A percentile compares a stretch with the other conserved stretches of the same genome.
Evolutionary conservation across 2,113 vertebrate species (phyloP).

Genomic region (Nettapus auritus): DNA sequence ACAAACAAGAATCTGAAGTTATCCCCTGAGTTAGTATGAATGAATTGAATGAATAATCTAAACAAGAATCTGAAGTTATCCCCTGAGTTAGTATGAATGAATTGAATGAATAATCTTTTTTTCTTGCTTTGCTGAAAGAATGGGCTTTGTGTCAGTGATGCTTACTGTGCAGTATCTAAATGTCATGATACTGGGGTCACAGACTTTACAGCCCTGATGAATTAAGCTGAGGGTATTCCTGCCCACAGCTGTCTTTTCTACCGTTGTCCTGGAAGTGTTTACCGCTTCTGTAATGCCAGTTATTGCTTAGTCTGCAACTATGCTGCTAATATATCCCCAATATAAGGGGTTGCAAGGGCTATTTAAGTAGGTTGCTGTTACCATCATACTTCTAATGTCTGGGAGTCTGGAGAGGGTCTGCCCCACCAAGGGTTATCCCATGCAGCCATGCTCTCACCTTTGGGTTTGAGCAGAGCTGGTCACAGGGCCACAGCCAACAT

Average conservation of each 20-base stretch:
- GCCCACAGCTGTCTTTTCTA: background rate
- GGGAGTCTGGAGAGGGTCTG: background rate
- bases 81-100: background rate
- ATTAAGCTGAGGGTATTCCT: background rate
- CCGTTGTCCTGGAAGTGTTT: background rate
- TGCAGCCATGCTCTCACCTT: fast-evolving
- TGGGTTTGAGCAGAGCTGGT: background rate
- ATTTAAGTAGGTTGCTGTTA: background rate
- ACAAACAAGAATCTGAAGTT: background rate
- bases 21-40: background rate
- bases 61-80: background rate
- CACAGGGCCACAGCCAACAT: fast-evolving
- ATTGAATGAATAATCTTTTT: background rate
- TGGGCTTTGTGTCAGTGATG: background rate
- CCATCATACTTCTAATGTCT: background rate
- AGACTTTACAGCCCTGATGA: background rate
- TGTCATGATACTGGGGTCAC: background rate
- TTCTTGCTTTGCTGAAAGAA: background rate
- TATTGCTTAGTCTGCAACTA: background rate
- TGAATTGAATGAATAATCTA: background rate
- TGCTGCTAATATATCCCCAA: background rate
- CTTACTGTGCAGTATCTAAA: background rate
- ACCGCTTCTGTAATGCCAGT: background rate
- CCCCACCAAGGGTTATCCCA: fast-evolving
- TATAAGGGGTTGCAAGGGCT: background rate